Percentiles rank a stretch among this genome's conserved stretches.
Evolutionary conservation across 2,113 vertebrate species (phyloP).

Genomic region (Mesoclemmys tuberculata): DNA sequence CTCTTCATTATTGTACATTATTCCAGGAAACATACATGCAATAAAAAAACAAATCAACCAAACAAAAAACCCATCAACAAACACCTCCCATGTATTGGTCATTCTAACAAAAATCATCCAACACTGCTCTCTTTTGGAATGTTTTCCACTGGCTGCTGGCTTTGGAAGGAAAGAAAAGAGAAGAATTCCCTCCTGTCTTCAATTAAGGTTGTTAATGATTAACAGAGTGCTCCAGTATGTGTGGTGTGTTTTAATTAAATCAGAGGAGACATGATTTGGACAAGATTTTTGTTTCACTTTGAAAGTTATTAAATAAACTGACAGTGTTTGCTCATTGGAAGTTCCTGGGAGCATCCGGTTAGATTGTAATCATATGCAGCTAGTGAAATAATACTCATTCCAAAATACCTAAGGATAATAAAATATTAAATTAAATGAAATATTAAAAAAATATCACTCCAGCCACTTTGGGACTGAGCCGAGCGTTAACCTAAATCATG

Average conservation of each 20-base stretch:
- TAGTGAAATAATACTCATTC: conserved; percentile 45
- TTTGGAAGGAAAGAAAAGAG: conserved; percentile 58
- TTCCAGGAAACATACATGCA: neutral
- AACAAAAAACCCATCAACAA: neutral
- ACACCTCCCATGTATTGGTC: neutral
- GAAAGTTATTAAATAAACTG: conserved; percentile 75
- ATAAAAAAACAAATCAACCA: neutral
- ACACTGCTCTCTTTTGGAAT: conserved; percentile 13
- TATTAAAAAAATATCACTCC: conserved; percentile 7
- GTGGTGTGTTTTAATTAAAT: conserved; percentile 73
- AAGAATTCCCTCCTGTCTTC: conserved; percentile 64
- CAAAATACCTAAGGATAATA: conserved; percentile 21
- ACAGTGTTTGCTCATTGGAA: conserved; percentile 59
- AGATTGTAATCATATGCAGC: conserved; percentile 47
- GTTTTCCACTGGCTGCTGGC: conserved; percentile 38
- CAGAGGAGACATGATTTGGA: conserved; percentile 73
- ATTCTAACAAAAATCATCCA: conserved; percentile 54
- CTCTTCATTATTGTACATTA: neutral
- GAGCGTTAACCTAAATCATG: neutral
- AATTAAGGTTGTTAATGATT: conserved; percentile 70
- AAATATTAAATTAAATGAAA: conserved; percentile 10
- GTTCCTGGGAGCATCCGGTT: conserved; percentile 63
- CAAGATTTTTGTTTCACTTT: conserved; percentile 75
- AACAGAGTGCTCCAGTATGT: conserved; percentile 71
- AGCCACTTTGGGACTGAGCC: neutral